Base-by-base conservation (phyloP, 2,888 invertebrate species). In the Geotrupes spiniger region DNA sequence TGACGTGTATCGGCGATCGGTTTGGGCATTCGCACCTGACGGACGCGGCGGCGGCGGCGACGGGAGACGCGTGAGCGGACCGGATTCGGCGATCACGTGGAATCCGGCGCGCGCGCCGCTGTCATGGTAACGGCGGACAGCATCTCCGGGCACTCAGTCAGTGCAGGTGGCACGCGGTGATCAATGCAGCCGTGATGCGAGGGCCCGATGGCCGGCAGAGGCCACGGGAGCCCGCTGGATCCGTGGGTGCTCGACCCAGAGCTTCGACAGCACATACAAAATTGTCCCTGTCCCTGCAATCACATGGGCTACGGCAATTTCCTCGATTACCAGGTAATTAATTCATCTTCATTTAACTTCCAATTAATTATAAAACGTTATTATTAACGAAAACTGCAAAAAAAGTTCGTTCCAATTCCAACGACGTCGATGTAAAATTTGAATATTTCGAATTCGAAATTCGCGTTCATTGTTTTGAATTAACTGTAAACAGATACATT, bases 281-380 rank as follows among this genome's bases (percentile, higher is more conserved):
- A 84, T 73, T 92, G 92, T 78, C 85, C 89, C 63, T 92, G 92
- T 78, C 86, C 89, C 66, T 92, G 92, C 81, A 89, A 91, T 79
- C 92, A 92, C 80, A 88, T 92, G 87, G 92, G 92, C 71, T 91
- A 89, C 78, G 92, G 92, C 65, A 92, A 92, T 78, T 90, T 85
- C 74, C 85, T 89, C 84, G 90, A 90, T 78, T 91, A 90, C 77
- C 89, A 89, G 84, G 87, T 88, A 74, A 72, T 66, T 56, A 2
- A 29, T 14, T 15, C 2, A 33, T 8, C 29, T 29, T 11, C 12
- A 4, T 4, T 11, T 29, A 11, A 8, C 8, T 29, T 26, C 27
- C 29, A 1, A 4, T 29, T 11, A 29, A n/a, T n/a, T n/a, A n/a
- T n/a, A n/a, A n/a, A n/a, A n/a, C n/a, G n/a, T n/a, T n/a, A n/a